Base-by-base conservation (phyloP, 1,140 invertebrate genomes). In the Diuraphis noxia region DNA sequence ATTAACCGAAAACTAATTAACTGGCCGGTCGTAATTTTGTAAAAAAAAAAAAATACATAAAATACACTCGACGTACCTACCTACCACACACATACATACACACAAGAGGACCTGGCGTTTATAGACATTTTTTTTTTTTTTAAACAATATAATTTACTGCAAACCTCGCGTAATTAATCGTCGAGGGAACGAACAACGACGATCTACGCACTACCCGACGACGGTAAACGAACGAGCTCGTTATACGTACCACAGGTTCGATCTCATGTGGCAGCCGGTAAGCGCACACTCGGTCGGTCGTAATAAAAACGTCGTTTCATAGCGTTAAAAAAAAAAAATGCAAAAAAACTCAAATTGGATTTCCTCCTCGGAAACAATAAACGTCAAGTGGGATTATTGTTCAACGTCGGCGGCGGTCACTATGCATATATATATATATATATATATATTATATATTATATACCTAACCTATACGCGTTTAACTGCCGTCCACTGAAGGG, bases 271-370 rank as follows among this genome's bases (percentile, higher is more conserved):
- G 30, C 56, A 72, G 30, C 56, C 56, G 30, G 56, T 72, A 72
- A 30, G 30, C 30, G 13, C 30, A 17, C 30, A n/a, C 56, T n/a
- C 56, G 56, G 56, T n/a, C 56, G 56, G 8, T 72, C 8, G 43
- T 23, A 49, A 86, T 36, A 86, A 86, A 86, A 86, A 46, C 41
- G 40, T 85, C 82, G 30, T 85, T 43, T 21, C 25, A n/a, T 21
- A 17, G 82, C 30, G 30, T 41, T 43, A 85, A n/a, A 84, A 49
- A 46, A 49, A 46, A n/a, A 36, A 86, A 86, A 49, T 36, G 84
- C 84, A 49, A 86, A 49, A 86, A 86, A 86, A 49, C 43, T 49
- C 84, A 88, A 89, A 89, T 89, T 89, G 63, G 88, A 89, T 89
- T 43, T 77, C 88, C 40, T 77, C 63, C 84, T 86, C 19, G 63